Percentiles rank a stretch among this genome's conserved stretches.
These are phyloP conservation scores for Papilio gigon DNA, from an alignment of 2,888 invertebrate genomes.

Conservation along the genomic window DNA sequence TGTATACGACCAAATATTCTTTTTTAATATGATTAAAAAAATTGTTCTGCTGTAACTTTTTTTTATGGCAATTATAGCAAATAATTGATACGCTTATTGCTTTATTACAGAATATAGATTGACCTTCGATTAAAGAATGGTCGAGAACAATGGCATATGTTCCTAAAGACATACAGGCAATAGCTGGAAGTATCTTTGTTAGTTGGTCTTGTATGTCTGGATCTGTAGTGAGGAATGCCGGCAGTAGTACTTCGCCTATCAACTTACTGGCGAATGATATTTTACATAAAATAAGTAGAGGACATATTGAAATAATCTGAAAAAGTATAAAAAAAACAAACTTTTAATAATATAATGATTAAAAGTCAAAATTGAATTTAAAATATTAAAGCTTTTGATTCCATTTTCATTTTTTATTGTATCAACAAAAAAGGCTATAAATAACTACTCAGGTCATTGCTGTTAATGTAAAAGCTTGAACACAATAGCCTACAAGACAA, in stretches of 20 bases:
- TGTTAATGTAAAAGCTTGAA: too few relatives aligned
- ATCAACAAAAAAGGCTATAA: too few relatives aligned
- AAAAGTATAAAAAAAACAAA: conserved; percentile 49
- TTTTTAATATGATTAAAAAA: conserved; percentile 46
- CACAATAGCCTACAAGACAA: too few relatives aligned
- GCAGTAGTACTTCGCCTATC: conserved; percentile 71
- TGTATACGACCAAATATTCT: conserved; percentile 52
- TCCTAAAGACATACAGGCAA: conserved; percentile 69
- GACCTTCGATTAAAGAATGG: conserved; percentile 51
- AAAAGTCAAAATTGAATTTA: too few relatives aligned
- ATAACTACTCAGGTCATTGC: too few relatives aligned
- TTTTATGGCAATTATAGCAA: conserved; percentile 67
- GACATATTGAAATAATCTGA: conserved; percentile 66
- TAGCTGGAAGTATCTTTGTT: conserved; percentile 55
- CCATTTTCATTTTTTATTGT: too few relatives aligned
- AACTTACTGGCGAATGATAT: conserved; percentile 66
- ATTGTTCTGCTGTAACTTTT: conserved; percentile 45
- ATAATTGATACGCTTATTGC: conserved; percentile 55
- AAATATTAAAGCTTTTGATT: too few relatives aligned
- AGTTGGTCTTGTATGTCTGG: conserved; percentile 59
- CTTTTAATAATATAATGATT: background rate
- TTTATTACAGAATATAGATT: conserved; percentile 57
- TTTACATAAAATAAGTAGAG: conserved; percentile 65
- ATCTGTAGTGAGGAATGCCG: conserved; percentile 67
- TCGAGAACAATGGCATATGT: conserved; percentile 54